phyloP scores from a whole-genome alignment of 2,113 vertebrate genomes.

The Potamarius usumacintae region DNA sequence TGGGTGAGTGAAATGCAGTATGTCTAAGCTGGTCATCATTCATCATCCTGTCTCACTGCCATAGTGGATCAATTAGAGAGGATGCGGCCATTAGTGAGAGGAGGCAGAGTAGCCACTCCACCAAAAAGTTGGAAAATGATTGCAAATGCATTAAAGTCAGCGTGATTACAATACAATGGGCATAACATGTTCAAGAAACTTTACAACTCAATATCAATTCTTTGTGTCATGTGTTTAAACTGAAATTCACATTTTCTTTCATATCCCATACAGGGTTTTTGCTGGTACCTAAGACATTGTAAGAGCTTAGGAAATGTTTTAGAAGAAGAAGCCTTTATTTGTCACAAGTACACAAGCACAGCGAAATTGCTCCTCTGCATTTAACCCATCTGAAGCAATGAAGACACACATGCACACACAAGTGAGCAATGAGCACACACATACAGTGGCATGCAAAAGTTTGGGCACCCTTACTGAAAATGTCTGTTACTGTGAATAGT shows the following conservation, averaged over 20 bases:
- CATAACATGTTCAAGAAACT: constrained; percentile 24
- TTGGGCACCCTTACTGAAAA: no score
- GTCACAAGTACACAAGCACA: no score
- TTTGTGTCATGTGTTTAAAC: constrained; percentile 1
- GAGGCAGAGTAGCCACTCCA: constrained; percentile 30
- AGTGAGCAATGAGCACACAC: no score
- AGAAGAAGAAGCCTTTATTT: background rate
- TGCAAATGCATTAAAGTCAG: constrained; percentile 37
- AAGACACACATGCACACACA: no score
- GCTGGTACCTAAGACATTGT: background rate
- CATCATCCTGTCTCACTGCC: constrained; percentile 32
- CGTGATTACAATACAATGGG: constrained; percentile 40
- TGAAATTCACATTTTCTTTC: background rate
- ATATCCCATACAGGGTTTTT: background rate
- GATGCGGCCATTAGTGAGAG: constrained; percentile 41
- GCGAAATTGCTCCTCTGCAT: no score
- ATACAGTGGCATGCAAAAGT: no score
- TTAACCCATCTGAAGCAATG: no score
- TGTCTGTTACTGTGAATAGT: no score
- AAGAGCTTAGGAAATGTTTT: background rate
- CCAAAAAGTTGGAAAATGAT: constrained; percentile 26
- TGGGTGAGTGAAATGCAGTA: constrained; percentile 23
- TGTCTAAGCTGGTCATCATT: constrained; percentile 26
- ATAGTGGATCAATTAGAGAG: constrained; percentile 47
- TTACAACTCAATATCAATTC: constrained; percentile 29